phyloP scores from a whole-genome alignment of 2,888 invertebrate species.

The Pollenia griseotomentosa region DNA sequence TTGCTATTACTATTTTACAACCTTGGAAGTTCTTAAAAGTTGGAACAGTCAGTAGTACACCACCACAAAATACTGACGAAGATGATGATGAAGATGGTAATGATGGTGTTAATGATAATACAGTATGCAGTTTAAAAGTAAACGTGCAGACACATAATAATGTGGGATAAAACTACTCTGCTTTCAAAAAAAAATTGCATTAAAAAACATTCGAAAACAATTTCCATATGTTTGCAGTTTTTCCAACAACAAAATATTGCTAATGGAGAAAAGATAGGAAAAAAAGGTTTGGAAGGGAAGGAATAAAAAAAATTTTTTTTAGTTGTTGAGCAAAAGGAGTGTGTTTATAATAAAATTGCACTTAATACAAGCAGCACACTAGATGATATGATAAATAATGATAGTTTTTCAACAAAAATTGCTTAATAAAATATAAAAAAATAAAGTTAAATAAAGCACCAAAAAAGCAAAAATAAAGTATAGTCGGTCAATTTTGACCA shows the following conservation, averaged over 20 bases:
- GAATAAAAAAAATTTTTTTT: not conserved
- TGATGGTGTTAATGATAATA: conserved; percentile 15
- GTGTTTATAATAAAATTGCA: conserved; percentile 60
- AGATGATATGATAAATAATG: conserved; percentile 62
- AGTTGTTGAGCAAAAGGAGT: conserved; percentile 11
- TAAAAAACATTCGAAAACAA: conserved; percentile 36
- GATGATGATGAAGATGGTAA: conserved; percentile 18
- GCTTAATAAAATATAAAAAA: conserved; percentile 8
- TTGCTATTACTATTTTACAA: conserved; percentile 26
- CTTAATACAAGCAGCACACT: conserved; percentile 58
- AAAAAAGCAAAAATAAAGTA: not conserved
- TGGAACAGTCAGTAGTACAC: not conserved
- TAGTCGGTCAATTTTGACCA: too few species aligned
- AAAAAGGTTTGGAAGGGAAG: not conserved
- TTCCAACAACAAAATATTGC: conserved; percentile 32
- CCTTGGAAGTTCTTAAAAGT: not conserved
- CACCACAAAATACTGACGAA: conserved; percentile 14
- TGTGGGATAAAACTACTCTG: conserved; percentile 49
- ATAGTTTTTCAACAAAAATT: conserved; percentile 37
- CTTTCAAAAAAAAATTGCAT: not conserved
- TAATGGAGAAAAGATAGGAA: not conserved
- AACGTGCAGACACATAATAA: conserved; percentile 70
- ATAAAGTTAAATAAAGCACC: not conserved
- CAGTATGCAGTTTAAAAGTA: conserved; percentile 43
- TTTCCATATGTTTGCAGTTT: conserved; percentile 57